Base-by-base conservation (phyloP, 2,888 invertebrate genomes). In the Platycheirus rosarum region DNA sequence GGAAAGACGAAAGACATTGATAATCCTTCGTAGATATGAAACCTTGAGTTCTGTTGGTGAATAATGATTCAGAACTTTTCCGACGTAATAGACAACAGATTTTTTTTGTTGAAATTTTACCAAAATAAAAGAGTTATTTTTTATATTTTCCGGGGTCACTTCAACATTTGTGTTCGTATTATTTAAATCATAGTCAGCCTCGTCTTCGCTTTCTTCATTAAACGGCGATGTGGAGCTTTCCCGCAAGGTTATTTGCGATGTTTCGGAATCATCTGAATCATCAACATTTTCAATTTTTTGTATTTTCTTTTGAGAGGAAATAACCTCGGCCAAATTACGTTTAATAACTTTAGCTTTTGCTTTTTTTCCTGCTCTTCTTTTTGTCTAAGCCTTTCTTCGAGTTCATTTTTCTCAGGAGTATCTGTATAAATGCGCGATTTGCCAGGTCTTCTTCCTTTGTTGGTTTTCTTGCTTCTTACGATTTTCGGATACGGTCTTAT, bases 81-180 rank as follows among this genome's bases (percentile, higher is more conserved):
- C 74, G 7, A 65, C 73, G 18, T 74, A 65, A 55, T 74, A 65
- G 16, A 65, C 32, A 42, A 48, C n/a, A 44, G 55, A 48, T 46
- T 14, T 42, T 66, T 74, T 66, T 26, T 65, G 57, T 75, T 60
- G 49, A 68, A 66, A 66, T 16, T 66, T 65, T 20, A 49, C 66
- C 42, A 66, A 48, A 65, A 74, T 29, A 74, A 48, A 74, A 40
- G 46, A 74, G 37, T 66, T 53, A 66, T 65, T 55, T 66, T 57
- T 69, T 35, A 69, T 69, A 26, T 69, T 57, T 20, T 57, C 46
- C 23, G 55, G 57, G 57, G 32, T 57, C 60, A 75, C 74, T 40
- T 74, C 40, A 48, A 16, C 20, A 37, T 68, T 60, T 57, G 49
- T 57, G 49, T 55, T 57, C 14, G 37, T 74, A 35, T 55, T 57